Base-by-base conservation (phyloP, 1,140 invertebrate genomes). In the Gryllus bimaculatus region DNA sequence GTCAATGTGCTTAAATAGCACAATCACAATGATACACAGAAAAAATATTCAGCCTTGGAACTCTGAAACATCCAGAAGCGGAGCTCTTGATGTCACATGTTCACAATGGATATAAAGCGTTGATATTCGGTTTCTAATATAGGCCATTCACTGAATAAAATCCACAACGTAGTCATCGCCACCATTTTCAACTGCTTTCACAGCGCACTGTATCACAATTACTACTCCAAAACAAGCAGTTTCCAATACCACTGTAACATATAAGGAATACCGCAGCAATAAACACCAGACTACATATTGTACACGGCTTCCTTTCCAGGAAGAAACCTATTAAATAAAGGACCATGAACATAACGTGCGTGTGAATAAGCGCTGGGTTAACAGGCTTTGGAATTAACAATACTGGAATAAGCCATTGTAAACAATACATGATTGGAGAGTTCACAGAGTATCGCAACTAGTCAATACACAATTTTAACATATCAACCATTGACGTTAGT, bases 371-470 rank as follows among this genome's bases (percentile, higher is more conserved):
- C 54, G 96, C 95, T 83, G 96, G 96, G 87, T 98, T 98, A 73
- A 96, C 90, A 73, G 97, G 97, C 87, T 99, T 99, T 81, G 98
- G 97, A 86, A 99, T 97, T 76, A 99, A 89, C 79, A 99, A 88
- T 77, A 99, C 96, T 77, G 98, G 98, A 82, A 99, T 95, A 82
- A 99, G 87, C 95, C 96, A 99, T 90, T 99, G 97, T 83, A 99
- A 90, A 89, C 97, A 99, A 90, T 99, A 99, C 97, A 99, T 99
- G 83, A 77, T 86, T 66, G 54, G 54, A 13, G 10, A 13, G 7
- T 1, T 66, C 10, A 2, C 2, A 66, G 26, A 10, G 10, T 18
- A 66, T 18, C 18, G 54, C 54, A 13, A 13, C 54, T 13, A 66
- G 7, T 66, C 18, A 66, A 66, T 66, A 13, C 18, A 66, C 54